These are phyloP conservation scores for Cephalopterus ornatus DNA, from an alignment of 2,113 vertebrate genomes.

Conservation along the genomic window DNA sequence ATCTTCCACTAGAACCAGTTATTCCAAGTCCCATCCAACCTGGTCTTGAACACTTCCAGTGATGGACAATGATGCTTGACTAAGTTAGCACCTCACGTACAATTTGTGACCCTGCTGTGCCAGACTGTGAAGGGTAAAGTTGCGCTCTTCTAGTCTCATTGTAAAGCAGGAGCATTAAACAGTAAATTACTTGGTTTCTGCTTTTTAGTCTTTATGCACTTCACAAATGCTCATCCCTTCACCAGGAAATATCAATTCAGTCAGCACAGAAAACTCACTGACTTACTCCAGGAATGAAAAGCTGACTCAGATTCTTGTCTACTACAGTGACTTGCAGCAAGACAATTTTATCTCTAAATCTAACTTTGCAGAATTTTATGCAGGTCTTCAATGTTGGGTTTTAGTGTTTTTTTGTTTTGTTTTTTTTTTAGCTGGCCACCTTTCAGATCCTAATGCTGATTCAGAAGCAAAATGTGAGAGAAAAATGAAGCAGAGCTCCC, in stretches of 20 bases:
- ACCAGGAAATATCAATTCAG: neutral
- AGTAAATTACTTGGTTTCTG: neutral
- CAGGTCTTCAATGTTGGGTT: neutral
- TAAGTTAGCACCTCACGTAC: neutral
- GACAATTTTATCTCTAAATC: neutral
- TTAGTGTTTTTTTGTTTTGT: too few relatives aligned
- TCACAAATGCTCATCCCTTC: neutral
- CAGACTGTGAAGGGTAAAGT: slow-evolving; percentile 6
- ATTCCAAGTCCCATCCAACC: neutral
- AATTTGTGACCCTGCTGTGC: neutral
- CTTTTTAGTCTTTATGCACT: neutral
- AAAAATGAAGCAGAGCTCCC: neutral
- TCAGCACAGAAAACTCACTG: neutral
- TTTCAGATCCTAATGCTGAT: neutral
- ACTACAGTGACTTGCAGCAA: neutral
- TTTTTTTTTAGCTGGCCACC: neutral
- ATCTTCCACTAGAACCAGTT: neutral
- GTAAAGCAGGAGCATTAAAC: neutral
- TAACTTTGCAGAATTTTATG: neutral
- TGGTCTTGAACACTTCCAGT: neutral
- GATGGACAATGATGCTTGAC: neutral
- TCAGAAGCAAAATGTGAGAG: neutral
- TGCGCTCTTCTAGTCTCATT: neutral
- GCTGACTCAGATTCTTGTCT: neutral
- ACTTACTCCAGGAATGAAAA: neutral